phyloP scores from a whole-genome alignment of 1,140 invertebrate species.

The Grapholita molesta region DNA sequence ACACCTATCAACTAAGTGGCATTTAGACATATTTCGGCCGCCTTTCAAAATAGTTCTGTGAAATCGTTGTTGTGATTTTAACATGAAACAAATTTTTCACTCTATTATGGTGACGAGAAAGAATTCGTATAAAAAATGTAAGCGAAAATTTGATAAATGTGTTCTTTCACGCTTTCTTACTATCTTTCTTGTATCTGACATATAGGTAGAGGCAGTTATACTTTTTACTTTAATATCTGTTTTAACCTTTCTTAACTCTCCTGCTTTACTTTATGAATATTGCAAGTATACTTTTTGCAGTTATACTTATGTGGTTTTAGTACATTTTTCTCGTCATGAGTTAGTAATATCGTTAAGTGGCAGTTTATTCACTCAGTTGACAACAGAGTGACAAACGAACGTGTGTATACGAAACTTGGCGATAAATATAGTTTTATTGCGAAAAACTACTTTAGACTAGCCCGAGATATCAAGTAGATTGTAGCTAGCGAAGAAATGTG shows the following conservation, averaged over 20 bases:
- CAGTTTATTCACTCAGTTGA: not conserved
- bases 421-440: constrained; percentile 16
- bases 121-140: constrained; percentile 20
- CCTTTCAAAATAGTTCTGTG: constrained; percentile 39
- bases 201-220: not conserved
- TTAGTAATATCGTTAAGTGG: not conserved
- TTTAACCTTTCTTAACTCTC: not conserved
- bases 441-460: not conserved
- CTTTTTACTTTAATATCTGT: not conserved
- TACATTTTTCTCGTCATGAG: not conserved
- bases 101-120: constrained; percentile 16
- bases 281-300: not conserved
- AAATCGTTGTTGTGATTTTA: constrained; percentile 25
- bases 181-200: not conserved
- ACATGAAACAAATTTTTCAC: constrained; percentile 35
- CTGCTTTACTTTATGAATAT: not conserved
- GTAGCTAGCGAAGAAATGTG: not conserved
- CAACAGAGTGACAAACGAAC: constrained; percentile 12
- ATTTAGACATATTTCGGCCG: constrained; percentile 45
- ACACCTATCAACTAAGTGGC: constrained; percentile 37
- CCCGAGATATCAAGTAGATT: not conserved
- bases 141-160: not conserved
- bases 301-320: too few species aligned
- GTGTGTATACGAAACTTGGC: constrained; percentile 6
- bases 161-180: constrained; percentile 6